Evolutionary conservation across 2,888 invertebrate species (phyloP).

Genomic region (Physocephala rufipes): DNA sequence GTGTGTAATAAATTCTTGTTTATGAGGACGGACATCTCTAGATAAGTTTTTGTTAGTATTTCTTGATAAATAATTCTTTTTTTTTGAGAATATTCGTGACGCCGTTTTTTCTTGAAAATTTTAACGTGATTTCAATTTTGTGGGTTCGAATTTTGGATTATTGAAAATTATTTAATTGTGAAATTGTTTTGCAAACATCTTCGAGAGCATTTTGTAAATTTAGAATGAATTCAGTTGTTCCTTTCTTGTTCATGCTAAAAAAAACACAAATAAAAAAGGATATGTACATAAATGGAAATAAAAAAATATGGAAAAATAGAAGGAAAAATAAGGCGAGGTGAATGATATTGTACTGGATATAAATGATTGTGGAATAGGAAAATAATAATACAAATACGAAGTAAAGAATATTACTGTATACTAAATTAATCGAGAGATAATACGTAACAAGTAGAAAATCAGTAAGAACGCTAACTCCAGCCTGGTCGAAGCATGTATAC

Average conservation of each 20-base stretch:
- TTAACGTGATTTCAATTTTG: slow-evolving; percentile 24
- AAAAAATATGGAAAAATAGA: background rate
- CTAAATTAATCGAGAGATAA: background rate
- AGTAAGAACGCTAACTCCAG: no score
- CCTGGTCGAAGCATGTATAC: no score
- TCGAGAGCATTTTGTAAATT: slow-evolving; percentile 51
- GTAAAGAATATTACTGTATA: background rate
- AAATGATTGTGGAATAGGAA: slow-evolving; percentile 27
- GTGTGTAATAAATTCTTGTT: background rate
- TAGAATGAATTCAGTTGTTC: slow-evolving; percentile 50
- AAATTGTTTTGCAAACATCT: slow-evolving; percentile 53
- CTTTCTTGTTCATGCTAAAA: slow-evolving; percentile 48
- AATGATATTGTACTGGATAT: background rate
- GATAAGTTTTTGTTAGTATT: background rate
- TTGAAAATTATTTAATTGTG: slow-evolving; percentile 55
- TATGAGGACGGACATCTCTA: background rate
- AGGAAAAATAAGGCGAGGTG: slow-evolving; percentile 12
- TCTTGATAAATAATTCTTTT: background rate
- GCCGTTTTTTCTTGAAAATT: slow-evolving; percentile 20
- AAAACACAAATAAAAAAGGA: slow-evolving; percentile 40
- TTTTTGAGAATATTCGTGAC: slow-evolving; percentile 28
- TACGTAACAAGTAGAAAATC: no score
- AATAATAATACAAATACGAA: slow-evolving; percentile 4
- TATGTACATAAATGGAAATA: slow-evolving; percentile 1
- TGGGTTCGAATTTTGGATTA: slow-evolving; percentile 40